phyloP scores from a whole-genome alignment of 1,140 invertebrate species.

The Nasonia longicornis region DNA sequence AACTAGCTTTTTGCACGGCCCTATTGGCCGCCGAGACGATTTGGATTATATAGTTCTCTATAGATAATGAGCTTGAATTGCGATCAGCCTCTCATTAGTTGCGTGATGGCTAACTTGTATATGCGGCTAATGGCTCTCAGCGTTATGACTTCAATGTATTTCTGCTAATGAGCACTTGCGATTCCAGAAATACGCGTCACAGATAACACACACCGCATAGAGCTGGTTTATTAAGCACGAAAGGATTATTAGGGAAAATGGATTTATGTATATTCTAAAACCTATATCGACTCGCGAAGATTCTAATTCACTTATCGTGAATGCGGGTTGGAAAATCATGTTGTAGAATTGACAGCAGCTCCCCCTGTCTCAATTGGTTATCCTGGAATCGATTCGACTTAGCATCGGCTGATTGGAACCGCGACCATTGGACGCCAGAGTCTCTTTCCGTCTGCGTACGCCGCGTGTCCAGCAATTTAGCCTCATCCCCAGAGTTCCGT shows the following conservation, averaged over 20 bases:
- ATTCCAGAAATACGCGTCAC: background rate
- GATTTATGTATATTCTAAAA: background rate
- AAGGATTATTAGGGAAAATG: too few relatives aligned
- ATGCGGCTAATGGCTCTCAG: background rate
- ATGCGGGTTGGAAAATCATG: too few relatives aligned
- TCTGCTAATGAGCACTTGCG: background rate
- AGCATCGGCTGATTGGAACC: slow-evolving; percentile 19
- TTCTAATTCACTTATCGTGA: too few relatives aligned
- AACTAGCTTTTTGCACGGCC: background rate
- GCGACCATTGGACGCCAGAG: background rate
- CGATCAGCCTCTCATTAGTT: background rate
- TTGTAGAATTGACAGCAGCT: background rate
- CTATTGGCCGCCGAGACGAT: background rate
- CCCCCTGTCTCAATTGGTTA: slow-evolving; percentile 1
- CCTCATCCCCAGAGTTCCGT: too few relatives aligned
- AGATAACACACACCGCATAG: background rate
- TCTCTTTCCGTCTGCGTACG: background rate
- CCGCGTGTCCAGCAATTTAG: background rate
- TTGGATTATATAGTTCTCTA: background rate
- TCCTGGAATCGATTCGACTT: background rate
- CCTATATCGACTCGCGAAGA: too few relatives aligned
- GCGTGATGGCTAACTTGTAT: background rate
- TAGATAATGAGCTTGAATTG: background rate
- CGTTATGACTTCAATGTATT: background rate
- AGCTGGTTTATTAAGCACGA: background rate